Conservation (phyloP, 1,140 invertebrate genomes). For the Goniozus legneri region DNA sequence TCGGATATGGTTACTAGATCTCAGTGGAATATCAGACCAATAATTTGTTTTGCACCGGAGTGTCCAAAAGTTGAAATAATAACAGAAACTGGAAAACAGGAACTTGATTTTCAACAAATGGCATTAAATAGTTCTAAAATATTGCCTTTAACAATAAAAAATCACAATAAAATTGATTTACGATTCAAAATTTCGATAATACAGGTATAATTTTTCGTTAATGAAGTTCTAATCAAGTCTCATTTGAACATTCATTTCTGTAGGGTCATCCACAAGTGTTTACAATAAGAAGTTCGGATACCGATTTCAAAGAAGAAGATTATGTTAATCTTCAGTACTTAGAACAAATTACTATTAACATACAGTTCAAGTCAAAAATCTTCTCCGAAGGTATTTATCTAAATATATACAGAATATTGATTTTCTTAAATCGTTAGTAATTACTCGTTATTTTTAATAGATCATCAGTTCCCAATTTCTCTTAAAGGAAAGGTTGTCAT, state of each 20-base stretch:
- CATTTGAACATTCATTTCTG: background rate
- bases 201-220: constrained; percentile 30
- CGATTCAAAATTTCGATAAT: constrained; percentile 30
- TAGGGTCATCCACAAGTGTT: constrained; percentile 24
- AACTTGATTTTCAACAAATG: constrained; percentile 33
- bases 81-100: constrained; percentile 20
- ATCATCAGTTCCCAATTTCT: background rate
- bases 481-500: constrained; percentile 27
- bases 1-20: constrained; percentile 42
- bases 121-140: constrained; percentile 24
- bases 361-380: constrained; percentile 19
- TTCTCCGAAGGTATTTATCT: constrained; percentile 14
- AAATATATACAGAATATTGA: constrained; percentile 2
- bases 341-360: constrained; percentile 10
- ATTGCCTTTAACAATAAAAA: constrained; percentile 36
- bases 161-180: constrained; percentile 41
- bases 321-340: constrained; percentile 11
- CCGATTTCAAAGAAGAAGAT: constrained; percentile 14
- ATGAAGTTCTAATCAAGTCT: too few species aligned
- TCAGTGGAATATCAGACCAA: constrained; percentile 38
- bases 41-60: constrained; percentile 45
- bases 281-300: constrained; percentile 18
- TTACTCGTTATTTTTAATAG: background rate
- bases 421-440: too few species aligned
- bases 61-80: constrained; percentile 32